Evolutionary conservation across 2,888 invertebrate species (phyloP).

Genomic region (Chrysotoxum bicinctum): DNA sequence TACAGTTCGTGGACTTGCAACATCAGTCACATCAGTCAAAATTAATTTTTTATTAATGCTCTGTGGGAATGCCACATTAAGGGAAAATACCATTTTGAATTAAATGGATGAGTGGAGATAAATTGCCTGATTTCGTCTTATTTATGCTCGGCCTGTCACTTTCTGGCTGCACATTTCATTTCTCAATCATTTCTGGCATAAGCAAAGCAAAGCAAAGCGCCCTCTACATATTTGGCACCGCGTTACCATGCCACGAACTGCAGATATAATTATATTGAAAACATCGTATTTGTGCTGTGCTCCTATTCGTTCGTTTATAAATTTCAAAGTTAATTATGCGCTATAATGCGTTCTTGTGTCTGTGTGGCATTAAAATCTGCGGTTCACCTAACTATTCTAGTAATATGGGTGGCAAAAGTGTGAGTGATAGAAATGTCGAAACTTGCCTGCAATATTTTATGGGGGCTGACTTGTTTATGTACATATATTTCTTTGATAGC

Average conservation of each 20-base stretch:
- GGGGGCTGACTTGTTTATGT: constrained; percentile 45
- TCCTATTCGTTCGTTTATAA: constrained; percentile 65
- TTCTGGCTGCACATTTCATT: constrained; percentile 58
- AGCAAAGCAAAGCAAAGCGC: background rate
- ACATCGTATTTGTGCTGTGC: constrained; percentile 22
- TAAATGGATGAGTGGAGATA: constrained; percentile 70
- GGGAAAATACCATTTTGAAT: constrained; percentile 67
- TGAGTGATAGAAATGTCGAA: constrained; percentile 28
- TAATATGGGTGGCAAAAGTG: constrained; percentile 32
- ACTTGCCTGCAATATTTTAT: constrained; percentile 46
- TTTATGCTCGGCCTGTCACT: constrained; percentile 66
- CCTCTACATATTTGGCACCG: background rate
- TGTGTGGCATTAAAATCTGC: constrained; percentile 32
- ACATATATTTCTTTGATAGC: constrained; percentile 44
- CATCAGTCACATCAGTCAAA: constrained; percentile 67
- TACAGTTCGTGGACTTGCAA: constrained; percentile 2
- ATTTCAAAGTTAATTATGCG: constrained; percentile 68
- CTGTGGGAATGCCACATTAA: constrained; percentile 40
- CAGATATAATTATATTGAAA: background rate
- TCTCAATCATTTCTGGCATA: constrained; percentile 53
- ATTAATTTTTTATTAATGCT: constrained; percentile 69
- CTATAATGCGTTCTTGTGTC: constrained; percentile 58
- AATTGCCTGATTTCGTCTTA: constrained; percentile 71
- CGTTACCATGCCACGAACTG: background rate
- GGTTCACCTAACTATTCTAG: background rate